These are phyloP conservation scores for Uria lomvia DNA, from an alignment of 2,113 vertebrate genomes.

Conservation along the genomic window DNA sequence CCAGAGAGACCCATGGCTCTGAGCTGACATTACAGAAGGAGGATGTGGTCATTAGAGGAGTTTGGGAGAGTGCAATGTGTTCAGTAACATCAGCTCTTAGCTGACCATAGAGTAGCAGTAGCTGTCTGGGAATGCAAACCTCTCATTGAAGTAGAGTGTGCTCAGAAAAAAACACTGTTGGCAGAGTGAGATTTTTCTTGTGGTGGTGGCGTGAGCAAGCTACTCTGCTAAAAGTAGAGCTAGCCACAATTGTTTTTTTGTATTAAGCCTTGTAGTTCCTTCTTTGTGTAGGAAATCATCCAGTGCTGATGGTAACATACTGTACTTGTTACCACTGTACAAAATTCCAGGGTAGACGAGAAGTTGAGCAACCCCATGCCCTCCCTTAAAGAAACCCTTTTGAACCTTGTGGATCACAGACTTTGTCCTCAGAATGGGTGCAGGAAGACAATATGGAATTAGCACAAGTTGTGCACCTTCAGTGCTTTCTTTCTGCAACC, in stretches of 20 bases:
- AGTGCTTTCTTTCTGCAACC: not conserved
- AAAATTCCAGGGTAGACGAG: not conserved
- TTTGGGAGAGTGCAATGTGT: not conserved
- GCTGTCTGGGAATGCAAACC: not conserved
- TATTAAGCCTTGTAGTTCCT: slow-evolving; percentile 23
- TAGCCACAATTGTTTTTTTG: not conserved
- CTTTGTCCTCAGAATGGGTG: not conserved
- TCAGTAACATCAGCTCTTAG: not conserved
- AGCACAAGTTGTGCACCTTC: not conserved
- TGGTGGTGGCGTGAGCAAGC: not conserved
- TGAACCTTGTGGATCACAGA: not conserved
- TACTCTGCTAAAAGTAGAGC: slow-evolving; percentile 17
- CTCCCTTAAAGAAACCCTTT: not conserved
- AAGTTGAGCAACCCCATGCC: not conserved
- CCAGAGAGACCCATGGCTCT: not conserved
- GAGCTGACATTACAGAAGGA: not conserved
- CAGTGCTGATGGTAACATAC: not conserved
- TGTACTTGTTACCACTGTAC: slow-evolving; percentile 20
- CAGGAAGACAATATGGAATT: not conserved
- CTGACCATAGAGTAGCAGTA: not conserved
- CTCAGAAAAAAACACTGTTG: slow-evolving; percentile 5
- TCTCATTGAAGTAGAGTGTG: not conserved
- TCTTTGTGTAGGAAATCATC: slow-evolving; percentile 19
- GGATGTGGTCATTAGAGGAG: not conserved
- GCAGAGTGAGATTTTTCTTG: not conserved